phyloP scores from a whole-genome alignment of 2,797 vertebrate genomes.

The Mus spretus region DNA sequence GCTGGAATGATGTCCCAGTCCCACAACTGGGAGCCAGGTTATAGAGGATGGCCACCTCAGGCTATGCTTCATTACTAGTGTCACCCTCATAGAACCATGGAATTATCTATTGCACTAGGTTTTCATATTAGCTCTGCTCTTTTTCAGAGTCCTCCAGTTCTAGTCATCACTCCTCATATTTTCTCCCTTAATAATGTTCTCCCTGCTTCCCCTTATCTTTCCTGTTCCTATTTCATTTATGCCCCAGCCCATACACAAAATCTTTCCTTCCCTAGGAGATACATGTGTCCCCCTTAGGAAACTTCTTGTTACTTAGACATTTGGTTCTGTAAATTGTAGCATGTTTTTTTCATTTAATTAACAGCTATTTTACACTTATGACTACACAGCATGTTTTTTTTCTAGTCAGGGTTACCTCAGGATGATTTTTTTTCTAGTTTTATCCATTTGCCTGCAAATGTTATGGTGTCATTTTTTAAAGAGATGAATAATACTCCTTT shows the following conservation, averaged over 20 bases:
- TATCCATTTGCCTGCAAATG: background rate
- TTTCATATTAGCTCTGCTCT: background rate
- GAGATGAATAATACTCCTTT: background rate
- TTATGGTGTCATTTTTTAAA: background rate
- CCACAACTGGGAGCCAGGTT: too few relatives aligned
- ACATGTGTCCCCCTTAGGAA: too few relatives aligned
- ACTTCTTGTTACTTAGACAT: background rate
- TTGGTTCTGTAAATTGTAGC: background rate
- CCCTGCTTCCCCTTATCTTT: too few relatives aligned
- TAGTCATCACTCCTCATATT: background rate
- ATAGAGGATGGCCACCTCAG: background rate
- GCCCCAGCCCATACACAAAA: background rate
- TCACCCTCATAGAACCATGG: too few relatives aligned
- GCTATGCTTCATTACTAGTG: background rate
- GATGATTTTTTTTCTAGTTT: background rate
- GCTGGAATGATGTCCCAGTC: background rate
- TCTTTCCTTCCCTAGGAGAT: background rate
- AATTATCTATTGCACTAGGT: background rate
- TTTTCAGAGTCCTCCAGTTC: background rate
- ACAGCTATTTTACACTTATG: background rate
- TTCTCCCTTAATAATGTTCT: background rate
- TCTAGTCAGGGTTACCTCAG: background rate
- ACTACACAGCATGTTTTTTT: background rate
- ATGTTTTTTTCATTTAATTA: background rate
- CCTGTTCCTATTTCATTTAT: background rate